Base-by-base conservation (phyloP, 2,113 vertebrate genomes). In the Calidris pygmaea region DNA sequence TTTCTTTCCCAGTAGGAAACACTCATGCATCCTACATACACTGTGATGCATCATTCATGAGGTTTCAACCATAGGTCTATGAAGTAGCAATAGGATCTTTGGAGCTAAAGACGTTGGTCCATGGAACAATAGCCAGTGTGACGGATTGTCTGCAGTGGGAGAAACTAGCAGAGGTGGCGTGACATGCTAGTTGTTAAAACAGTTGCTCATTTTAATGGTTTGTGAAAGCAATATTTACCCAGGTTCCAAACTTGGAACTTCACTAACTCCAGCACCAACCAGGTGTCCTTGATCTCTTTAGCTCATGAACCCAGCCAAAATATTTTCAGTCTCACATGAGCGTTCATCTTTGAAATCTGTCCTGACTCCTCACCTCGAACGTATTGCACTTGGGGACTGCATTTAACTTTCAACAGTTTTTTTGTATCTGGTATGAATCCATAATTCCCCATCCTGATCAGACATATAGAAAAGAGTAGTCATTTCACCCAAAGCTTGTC, bases 401-500 rank as follows among this genome's bases (percentile, higher is more conserved):
- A 75, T 56, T 93, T 87, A 55, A 52, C 63, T 95, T 70, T 56
- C 48, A 91, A 72, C 48, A 55, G 13, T 4, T 81, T 89, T 89
- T 78, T 87, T 75, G 12, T 52, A 45, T 83, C 29, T 34, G 63
- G 7, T 67, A 39, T 68, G 62, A 93, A 90, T 97, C 47, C 5
- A 17, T 94, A 59, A 41, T 90, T 93, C 48, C 22, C 34, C 12
- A 14, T n/a, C 56, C 53, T 67, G 86, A 93, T 91, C 73, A 85
- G 52, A 85, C 6, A 55, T 21, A 41, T 5, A 73, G 34, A 93
- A 93, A 95, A 71, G 70, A 85, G 65, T 70, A 97, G 67, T 63
- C 47, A 90, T 97, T 96, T 96, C 76, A 94, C 87, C 72, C 66
- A 85, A 97, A 89, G 70, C 50, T 86, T 96, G 47, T 95, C 82